Base-by-base conservation (phyloP, 2,113 vertebrate species). In the Chinchilla lanigera region DNA sequence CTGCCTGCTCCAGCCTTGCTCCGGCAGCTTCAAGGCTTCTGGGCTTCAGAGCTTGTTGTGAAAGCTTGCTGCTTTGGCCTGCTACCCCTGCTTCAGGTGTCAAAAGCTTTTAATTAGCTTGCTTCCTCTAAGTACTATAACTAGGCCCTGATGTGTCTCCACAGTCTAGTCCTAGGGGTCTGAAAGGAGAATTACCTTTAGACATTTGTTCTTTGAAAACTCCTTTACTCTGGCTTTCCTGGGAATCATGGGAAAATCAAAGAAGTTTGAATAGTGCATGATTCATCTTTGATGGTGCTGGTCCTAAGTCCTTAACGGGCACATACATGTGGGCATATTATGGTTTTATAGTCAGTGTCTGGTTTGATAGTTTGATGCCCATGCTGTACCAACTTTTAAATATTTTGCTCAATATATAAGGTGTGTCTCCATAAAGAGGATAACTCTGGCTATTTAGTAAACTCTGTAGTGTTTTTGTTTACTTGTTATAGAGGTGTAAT, bases 41-140 rank as follows among this genome's bases (percentile, higher is more conserved):
- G 98, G 97, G 98, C 97, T 97, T 98, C 98, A 98, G 98, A 98
- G 98, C 98, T 98, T 94, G 96, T 96, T 98, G 98, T 96, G 97
- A 98, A 97, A 98, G 98, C 98, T 98, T 97, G 98, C 98, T 97
- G 97, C 98, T 98, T 98, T 98, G 97, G 97, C 97, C 97, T 97
- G 97, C 97, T 98, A 95, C 98, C 98, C 98, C 98, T 97, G 98
- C 98, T 97, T 97, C 98, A 98, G 97, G 98, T 98, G 98, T 98
- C 97, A 98, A 97, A 97, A 97, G 97, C 97, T 98, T 98, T 98
- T 98, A 94, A 97, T 98, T 98, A 98, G 98, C 98, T 91, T 96
- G 98, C 98, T 98, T 98, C 97, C 97, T 98, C 94, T 95, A 10
- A 96, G 90, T 80, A 97, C 67, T 82, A 61, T 95, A 96, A 92